Conservation (phyloP, 2,888 invertebrate species). For the Petrolisthes manimaculis region DNA sequence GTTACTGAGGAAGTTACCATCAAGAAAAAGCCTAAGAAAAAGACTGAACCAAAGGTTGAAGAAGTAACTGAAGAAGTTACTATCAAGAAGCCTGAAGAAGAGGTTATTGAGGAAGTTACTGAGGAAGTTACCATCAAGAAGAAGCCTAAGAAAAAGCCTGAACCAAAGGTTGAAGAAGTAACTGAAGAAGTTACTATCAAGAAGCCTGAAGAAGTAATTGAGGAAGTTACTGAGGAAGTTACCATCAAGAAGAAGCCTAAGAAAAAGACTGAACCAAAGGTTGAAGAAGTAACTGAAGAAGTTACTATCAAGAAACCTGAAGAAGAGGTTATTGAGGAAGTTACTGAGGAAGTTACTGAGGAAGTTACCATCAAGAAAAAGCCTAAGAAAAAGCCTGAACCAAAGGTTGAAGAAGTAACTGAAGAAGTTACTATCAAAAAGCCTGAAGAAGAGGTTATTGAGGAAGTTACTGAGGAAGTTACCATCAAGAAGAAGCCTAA, state of each 20-base stretch:
- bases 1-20: conserved; percentile 69
- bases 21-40: conserved; percentile 39
- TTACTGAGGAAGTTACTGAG: conserved; percentile 71
- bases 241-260: conserved; percentile 80
- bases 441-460: background rate
- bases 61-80: conserved; percentile 69
- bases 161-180: conserved; percentile 70
- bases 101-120: conserved; percentile 67
- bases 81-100: conserved; percentile 15
- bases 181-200: conserved; percentile 68
- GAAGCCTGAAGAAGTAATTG: conserved; percentile 66
- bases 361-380: conserved; percentile 68
- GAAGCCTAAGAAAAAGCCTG: conserved; percentile 41
- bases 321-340: conserved; percentile 70
- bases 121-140: conserved; percentile 24
- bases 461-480: conserved; percentile 65
- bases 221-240: conserved; percentile 67
- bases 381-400: conserved; percentile 26
- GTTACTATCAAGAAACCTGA: conserved; percentile 67
- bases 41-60: conserved; percentile 62
- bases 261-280: conserved; percentile 80
- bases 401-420: conserved; percentile 39
- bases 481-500: conserved; percentile 34
- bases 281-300: conserved; percentile 46
- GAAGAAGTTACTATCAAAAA: conserved; percentile 43